A percentile compares a stretch with the other conserved stretches of the same genome.
Evolutionary conservation across 2,797 vertebrate species (phyloP).

Genomic region (Pipistrellus pygmaeus): DNA sequence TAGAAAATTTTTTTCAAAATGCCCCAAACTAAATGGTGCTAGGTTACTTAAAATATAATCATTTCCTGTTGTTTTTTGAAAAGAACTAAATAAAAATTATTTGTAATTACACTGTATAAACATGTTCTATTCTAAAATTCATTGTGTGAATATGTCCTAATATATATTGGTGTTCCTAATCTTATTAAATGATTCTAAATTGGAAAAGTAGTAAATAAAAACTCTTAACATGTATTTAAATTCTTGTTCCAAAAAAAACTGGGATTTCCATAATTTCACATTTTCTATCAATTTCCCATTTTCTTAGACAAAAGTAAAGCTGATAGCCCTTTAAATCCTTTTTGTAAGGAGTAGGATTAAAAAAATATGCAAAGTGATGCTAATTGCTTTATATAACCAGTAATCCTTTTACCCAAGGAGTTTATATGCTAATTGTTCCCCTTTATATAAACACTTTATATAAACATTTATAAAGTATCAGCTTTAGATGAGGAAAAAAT

Average conservation of each 20-base stretch:
- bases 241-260: constrained; percentile 23
- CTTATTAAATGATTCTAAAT: constrained; percentile 49
- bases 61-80: constrained; percentile 37
- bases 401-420: constrained; percentile 26
- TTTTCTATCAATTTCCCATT: not conserved
- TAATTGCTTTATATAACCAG: not conserved
- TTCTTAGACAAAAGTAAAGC: constrained; percentile 39
- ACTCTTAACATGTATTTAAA: not conserved
- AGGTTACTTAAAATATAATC: constrained; percentile 33
- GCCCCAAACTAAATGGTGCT: constrained; percentile 17
- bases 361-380: not conserved
- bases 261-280: not conserved
- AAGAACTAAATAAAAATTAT: constrained; percentile 25
- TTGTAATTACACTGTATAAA: constrained; percentile 38
- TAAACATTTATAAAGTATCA: constrained; percentile 35
- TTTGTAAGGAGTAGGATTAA: not conserved
- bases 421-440: constrained; percentile 34
- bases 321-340: not conserved
- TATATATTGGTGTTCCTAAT: constrained; percentile 54
- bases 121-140: constrained; percentile 33
- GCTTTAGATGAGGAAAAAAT: not conserved
- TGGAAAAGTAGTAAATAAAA: constrained; percentile 10
- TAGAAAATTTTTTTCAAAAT: not conserved
- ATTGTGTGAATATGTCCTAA: not conserved
- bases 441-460: too few relatives aligned